Evolutionary conservation across 2,113 vertebrate genomes (phyloP).

Genomic region (Daphoenositta chrysoptera): DNA sequence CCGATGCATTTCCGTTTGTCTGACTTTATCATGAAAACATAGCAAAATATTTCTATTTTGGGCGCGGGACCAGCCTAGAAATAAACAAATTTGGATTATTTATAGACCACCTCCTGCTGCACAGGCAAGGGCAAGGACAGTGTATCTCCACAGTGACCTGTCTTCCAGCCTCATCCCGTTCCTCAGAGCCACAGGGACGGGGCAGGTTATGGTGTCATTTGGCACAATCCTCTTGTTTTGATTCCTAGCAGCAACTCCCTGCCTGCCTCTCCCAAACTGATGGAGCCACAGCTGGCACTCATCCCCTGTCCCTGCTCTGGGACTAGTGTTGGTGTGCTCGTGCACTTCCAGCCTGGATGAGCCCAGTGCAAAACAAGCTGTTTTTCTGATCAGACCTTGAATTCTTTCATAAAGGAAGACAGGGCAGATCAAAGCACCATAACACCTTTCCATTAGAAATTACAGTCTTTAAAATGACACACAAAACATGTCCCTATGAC

Average conservation of each 20-base stretch:
- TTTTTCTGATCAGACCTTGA: not conserved
- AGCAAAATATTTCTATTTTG: not conserved
- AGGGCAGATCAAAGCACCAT: not conserved
- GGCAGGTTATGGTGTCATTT: not conserved
- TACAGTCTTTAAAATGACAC: not conserved
- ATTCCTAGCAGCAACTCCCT: not conserved
- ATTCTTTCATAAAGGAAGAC: not conserved
- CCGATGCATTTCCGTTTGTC: not conserved
- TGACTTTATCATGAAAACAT: not conserved
- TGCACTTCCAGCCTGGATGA: not conserved
- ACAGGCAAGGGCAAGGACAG: not conserved
- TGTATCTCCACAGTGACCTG: not conserved
- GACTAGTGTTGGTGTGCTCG: rapidly evolving
- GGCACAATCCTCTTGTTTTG: not conserved
- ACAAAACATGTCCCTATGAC: not conserved
- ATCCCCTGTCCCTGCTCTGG: not conserved
- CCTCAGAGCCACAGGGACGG: not conserved
- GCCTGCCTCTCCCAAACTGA: not conserved
- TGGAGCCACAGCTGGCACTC: not conserved
- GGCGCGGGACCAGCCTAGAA: not conserved
- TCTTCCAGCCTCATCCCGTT: not conserved
- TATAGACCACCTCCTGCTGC: not conserved
- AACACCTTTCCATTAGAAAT: not conserved
- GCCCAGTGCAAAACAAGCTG: not conserved
- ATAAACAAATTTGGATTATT: not conserved